phyloP scores from a whole-genome alignment of 2,888 invertebrate species.

The Noctua janthina region DNA sequence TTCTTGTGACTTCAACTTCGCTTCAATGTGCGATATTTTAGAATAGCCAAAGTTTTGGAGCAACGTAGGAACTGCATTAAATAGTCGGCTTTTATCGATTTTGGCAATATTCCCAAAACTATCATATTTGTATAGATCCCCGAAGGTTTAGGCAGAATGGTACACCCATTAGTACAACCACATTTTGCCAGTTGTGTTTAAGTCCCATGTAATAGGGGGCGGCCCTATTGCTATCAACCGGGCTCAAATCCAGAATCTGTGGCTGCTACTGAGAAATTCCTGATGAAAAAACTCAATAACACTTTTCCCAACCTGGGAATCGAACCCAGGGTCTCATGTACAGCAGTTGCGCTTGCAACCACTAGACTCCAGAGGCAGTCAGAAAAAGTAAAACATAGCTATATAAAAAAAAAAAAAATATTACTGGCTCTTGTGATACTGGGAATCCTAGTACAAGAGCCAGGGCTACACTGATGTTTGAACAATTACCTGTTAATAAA shows the following conservation, averaged over 20 bases:
- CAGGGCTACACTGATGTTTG: no score
- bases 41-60: not conserved
- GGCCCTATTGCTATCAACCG: not conserved
- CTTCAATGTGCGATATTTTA: not conserved
- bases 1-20: not conserved
- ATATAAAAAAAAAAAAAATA: not conserved
- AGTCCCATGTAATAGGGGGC: no score
- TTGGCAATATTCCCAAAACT: not conserved
- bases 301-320: not conserved
- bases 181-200: no score
- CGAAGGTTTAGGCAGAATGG: no score
- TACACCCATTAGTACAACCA: not conserved
- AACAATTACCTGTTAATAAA: no score
- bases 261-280: not conserved
- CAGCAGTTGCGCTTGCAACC: not conserved
- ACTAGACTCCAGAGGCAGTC: not conserved
- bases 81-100: not conserved
- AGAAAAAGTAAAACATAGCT: not conserved
- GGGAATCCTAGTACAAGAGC: no score
- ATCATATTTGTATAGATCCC: not conserved
- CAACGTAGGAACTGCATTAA: not conserved
- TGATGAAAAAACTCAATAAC: not conserved
- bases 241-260: not conserved
- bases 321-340: not conserved
- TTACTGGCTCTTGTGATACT: no score